Base-by-base conservation (phyloP, 2,888 invertebrate genomes). In the Barypeithes pellucidus region DNA sequence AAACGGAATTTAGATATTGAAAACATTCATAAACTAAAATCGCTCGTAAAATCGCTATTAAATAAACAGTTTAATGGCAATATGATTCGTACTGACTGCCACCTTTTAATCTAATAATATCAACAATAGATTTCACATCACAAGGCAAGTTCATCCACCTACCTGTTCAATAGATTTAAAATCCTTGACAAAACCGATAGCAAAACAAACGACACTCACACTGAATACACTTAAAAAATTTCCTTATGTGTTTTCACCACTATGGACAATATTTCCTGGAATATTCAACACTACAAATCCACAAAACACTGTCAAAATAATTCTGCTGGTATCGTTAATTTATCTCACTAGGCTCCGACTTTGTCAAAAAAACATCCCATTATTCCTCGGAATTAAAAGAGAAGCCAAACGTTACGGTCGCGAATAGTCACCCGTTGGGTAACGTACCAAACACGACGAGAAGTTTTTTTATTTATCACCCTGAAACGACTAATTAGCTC, bases 151-250 rank as follows among this genome's bases (percentile, higher is more conserved):
- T 57, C 11, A 33, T 57, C 29, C 54, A 57, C 54, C 54, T 33
- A 57, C 54, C 54, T 57, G 33, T 57, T 18, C 24, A 57, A 57
- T 57, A 33, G 54, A 57, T 16, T 57, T 33, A 57, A 57, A 57
- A 57, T 57, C 54, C 54, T 57, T 57, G 54, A 57, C 33, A 54
- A 24, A 16, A n/a, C 54, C 54, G 33, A 18, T 33, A 33, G n/a
- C 33, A 57, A 57, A 57, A 33, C 33, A 57, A 57, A 33, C 12
- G 14, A 33, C 54, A 57, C 54, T 57, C 18, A 18, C 54, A 57
- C 54, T 57, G n/a, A 29, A 2, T 11, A 33, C 54, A 33, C 16
- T 14, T 29, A 14, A 29, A 29, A 52, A 52, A 29, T 29, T 52
- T 52, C 29, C 52, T 52, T 14, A 29, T 18, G 14, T 33, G 33